phyloP scores from a whole-genome alignment of 2,888 invertebrate species.

The Epistrophella euchroma region DNA sequence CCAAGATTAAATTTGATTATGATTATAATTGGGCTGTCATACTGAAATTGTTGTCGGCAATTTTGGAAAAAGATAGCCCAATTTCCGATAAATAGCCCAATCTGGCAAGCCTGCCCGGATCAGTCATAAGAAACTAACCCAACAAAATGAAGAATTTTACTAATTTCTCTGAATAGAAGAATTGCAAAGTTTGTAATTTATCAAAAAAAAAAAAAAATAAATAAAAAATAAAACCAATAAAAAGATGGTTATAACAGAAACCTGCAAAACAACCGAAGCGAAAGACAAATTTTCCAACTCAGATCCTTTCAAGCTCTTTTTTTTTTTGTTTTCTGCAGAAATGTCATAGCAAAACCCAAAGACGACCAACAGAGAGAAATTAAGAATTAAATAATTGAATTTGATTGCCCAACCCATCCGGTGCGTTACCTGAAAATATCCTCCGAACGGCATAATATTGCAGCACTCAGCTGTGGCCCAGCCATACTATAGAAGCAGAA shows the following conservation, averaged over 20 bases:
- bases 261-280: constrained; percentile 21
- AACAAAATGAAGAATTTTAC: background rate
- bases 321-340: constrained; percentile 33
- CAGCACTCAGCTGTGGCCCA: constrained; percentile 51
- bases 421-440: constrained; percentile 70
- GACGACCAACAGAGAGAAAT: constrained; percentile 55
- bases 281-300: constrained; percentile 67
- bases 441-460: constrained; percentile 53
- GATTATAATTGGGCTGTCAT: too few species aligned
- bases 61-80: too few species aligned
- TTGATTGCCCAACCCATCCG: constrained; percentile 71
- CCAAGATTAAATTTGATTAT: too few species aligned
- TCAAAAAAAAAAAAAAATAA: constrained; percentile 3
- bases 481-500: background rate
- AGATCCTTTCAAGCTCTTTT: constrained; percentile 35
- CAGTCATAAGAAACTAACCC: too few species aligned
- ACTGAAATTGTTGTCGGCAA: too few species aligned
- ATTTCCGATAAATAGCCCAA: too few species aligned
- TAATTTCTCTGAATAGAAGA: background rate
- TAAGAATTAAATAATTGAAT: constrained; percentile 75
- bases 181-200: constrained; percentile 6
- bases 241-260: background rate
- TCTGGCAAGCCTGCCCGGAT: too few species aligned
- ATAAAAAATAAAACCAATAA: background rate
- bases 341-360: constrained; percentile 60